Percentiles rank a stretch among this genome's conserved stretches.
phyloP scores from a whole-genome alignment of 1,140 invertebrate genomes.

The Conopomorpha cramerella region DNA sequence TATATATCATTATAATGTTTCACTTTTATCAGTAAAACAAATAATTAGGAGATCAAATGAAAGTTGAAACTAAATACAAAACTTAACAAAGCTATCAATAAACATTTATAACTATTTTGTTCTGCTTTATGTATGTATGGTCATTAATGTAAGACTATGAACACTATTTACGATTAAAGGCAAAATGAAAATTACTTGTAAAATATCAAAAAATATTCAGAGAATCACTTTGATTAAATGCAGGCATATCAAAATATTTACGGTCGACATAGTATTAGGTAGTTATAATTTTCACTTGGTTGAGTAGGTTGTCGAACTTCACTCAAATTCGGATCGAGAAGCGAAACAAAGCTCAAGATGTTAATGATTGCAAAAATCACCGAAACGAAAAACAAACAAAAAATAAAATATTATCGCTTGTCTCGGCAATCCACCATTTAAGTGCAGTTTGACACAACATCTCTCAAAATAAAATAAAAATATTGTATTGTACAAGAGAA shows the following conservation, averaged over 20 bases:
- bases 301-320: slow-evolving; percentile 46
- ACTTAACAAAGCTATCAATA: slow-evolving; percentile 40
- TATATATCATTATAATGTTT: slow-evolving; percentile 18
- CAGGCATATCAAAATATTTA: not conserved
- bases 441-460: slow-evolving; percentile 59
- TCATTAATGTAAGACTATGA: slow-evolving; percentile 6
- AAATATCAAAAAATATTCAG: slow-evolving; percentile 9
- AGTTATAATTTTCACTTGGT: slow-evolving; percentile 1
- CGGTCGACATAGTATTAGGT: slow-evolving; percentile 1
- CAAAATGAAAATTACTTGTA: slow-evolving; percentile 9
- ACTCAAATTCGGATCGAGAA: slow-evolving; percentile 42
- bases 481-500: slow-evolving; percentile 11
- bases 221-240: slow-evolving; percentile 2
- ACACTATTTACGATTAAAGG: slow-evolving; percentile 9
- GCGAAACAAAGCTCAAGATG: slow-evolving; percentile 21
- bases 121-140: slow-evolving; percentile 7
- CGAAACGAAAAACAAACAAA: not conserved
- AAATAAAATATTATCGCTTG: slow-evolving; percentile 13
- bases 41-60: slow-evolving; percentile 53
- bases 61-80: slow-evolving; percentile 38
- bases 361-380: not conserved
- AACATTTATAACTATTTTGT: slow-evolving; percentile 1
- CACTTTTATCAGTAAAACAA: slow-evolving; percentile 37
- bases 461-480: no score
- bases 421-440: slow-evolving; percentile 55